phyloP scores from a whole-genome alignment of 2,797 vertebrate species.

The Falco cherrug region DNA sequence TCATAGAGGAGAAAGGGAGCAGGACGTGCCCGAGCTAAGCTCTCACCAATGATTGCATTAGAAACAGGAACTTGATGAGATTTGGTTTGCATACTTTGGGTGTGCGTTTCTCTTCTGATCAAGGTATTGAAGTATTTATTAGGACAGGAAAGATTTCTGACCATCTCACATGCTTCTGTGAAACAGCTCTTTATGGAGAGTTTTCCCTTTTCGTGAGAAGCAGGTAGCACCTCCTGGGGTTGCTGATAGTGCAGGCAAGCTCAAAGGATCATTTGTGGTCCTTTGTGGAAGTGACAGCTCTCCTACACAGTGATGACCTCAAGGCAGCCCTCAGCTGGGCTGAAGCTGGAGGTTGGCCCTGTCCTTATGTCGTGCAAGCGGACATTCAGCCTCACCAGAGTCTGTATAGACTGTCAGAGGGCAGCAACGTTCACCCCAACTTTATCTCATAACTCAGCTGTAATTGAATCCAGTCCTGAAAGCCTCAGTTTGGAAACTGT shows the following conservation, averaged over 20 bases:
- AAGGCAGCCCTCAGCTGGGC: neutral
- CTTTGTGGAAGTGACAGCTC: neutral
- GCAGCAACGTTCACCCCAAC: neutral
- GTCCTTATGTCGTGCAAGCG: neutral
- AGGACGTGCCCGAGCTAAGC: accelerated
- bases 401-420: neutral
- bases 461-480: conserved; percentile 13
- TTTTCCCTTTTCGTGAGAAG: neutral
- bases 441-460: conserved; percentile 2
- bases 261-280: neutral
- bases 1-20: neutral
- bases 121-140: neutral
- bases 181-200: neutral
- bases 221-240: neutral
- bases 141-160: neutral
- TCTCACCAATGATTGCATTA: neutral
- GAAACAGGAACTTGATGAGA: neutral
- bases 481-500: neutral
- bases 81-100: neutral
- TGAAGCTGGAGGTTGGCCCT: neutral
- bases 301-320: neutral
- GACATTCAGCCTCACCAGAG: neutral
- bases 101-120: neutral
- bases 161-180: neutral
- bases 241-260: neutral